Percentiles rank a stretch among this genome's conserved stretches.
phyloP scores from a whole-genome alignment of 92 coral and sea anemone genomes.

The Epizoanthus fatuus region DNA sequence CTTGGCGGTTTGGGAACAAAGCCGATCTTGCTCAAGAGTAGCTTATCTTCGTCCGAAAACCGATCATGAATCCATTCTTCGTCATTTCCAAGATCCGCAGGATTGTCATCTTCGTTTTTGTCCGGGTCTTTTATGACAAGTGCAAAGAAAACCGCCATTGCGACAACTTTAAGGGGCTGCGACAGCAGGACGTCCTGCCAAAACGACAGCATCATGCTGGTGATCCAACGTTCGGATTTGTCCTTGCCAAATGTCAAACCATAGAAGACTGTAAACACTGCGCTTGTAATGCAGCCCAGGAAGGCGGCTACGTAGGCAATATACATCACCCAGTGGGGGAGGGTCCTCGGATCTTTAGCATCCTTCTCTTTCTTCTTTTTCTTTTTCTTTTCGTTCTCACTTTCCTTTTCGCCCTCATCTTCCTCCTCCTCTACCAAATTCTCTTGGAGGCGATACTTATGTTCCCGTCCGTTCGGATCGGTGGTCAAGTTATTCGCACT shows the following conservation, averaged over 20 bases:
- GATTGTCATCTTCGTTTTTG: constrained; percentile 65
- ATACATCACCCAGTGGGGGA: constrained; percentile 83
- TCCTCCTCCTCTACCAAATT: constrained; percentile 17
- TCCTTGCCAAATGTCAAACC: constrained; percentile 81
- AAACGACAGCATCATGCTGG: constrained; percentile 89
- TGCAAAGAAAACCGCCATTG: constrained; percentile 84
- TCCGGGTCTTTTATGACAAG: constrained; percentile 91
- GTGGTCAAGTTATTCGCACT: neutral
- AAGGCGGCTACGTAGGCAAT: constrained; percentile 80
- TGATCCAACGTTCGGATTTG: constrained; percentile 91
- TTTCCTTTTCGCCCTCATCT: constrained; percentile 1
- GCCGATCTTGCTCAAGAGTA: constrained; percentile 16
- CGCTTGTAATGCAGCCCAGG: constrained; percentile 71
- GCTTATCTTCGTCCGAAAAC: constrained; percentile 19
- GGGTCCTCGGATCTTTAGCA: constrained; percentile 64
- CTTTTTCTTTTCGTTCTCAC: constrained; percentile 25
- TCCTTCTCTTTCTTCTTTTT: constrained; percentile 57
- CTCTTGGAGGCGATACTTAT: constrained; percentile 17
- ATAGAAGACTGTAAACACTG: constrained; percentile 80
- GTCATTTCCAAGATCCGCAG: constrained; percentile 62
- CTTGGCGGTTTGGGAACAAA: constrained; percentile 79
- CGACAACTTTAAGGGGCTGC: constrained; percentile 90
- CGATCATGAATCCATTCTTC: constrained; percentile 78
- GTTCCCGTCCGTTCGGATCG: constrained; percentile 11
- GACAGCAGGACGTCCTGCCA: constrained; percentile 92